Evolutionary conservation across 2,797 vertebrate genomes (phyloP).

Genomic region (Champsocephalus esox): DNA sequence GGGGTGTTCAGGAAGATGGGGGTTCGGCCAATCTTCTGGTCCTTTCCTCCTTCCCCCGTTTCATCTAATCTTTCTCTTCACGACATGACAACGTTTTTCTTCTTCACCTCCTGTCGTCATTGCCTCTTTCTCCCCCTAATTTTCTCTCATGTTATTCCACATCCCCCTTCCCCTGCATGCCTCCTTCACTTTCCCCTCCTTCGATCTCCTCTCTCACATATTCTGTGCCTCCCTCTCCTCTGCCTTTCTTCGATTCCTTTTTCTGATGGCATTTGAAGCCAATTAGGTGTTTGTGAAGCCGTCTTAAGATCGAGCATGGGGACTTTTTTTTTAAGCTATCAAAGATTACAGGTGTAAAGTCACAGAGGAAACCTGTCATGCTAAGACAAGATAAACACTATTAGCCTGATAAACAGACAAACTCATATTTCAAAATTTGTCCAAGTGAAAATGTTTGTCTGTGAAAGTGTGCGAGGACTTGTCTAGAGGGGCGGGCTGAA

Average conservation of each 20-base stretch:
- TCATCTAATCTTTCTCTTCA: slow-evolving; percentile 33
- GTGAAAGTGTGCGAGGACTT: slow-evolving; percentile 20
- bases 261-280: slow-evolving; percentile 68
- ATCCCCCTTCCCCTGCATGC: slow-evolving; percentile 4
- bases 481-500: slow-evolving; percentile 38
- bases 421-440: slow-evolving; percentile 37
- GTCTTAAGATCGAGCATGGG: slow-evolving; percentile 27
- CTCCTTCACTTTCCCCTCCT: slow-evolving; percentile 4
- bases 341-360: slow-evolving; percentile 39
- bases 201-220: neutral
- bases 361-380: slow-evolving; percentile 37
- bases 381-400: slow-evolving; percentile 58
- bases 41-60: slow-evolving; percentile 16
- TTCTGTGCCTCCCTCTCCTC: slow-evolving; percentile 14
- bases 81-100: slow-evolving; percentile 11
- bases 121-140: slow-evolving; percentile 31
- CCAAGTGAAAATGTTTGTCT: slow-evolving; percentile 29
- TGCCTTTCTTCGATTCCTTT: slow-evolving; percentile 14
- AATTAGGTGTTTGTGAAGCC: slow-evolving; percentile 66
- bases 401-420: slow-evolving; percentile 52
- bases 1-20: slow-evolving; percentile 37
- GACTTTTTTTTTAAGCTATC: slow-evolving; percentile 44
- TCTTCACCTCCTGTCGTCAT: slow-evolving; percentile 26
- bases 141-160: slow-evolving; percentile 39
- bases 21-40: slow-evolving; percentile 37